Conservation (phyloP, 2,888 invertebrate genomes). For the Monoplex corrugatus region DNA sequence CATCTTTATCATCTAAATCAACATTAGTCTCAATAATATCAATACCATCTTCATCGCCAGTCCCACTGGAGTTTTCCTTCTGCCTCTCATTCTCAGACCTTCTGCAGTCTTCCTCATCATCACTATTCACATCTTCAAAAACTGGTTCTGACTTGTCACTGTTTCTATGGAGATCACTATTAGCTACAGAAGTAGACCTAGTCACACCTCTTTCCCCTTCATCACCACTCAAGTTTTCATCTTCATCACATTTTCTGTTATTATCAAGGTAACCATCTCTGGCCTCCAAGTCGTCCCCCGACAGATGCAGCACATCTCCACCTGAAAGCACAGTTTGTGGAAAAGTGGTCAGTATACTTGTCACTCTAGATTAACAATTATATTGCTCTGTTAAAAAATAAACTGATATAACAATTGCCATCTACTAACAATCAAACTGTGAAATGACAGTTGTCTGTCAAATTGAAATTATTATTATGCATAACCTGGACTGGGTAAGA, state of each 20-base stretch:
- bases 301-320: conserved; percentile 22
- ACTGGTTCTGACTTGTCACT: neutral
- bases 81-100: neutral
- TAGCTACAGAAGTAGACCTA: neutral
- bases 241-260: neutral
- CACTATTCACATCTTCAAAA: neutral
- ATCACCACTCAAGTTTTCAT: neutral
- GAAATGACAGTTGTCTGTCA: no score
- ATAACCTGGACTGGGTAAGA: no score
- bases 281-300: conserved; percentile 35
- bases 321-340: neutral
- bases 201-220: neutral
- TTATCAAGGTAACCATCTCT: neutral
- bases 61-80: neutral
- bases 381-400: no score
- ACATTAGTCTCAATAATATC: neutral
- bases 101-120: neutral
- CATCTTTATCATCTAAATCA: neutral
- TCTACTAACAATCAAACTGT: no score
- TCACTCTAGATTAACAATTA: no score
- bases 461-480: no score
- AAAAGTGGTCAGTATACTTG: neutral
- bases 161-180: neutral
- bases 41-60: neutral
- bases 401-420: no score